Conservation (phyloP, 2,113 vertebrate genomes). For the Chionomys nivalis region DNA sequence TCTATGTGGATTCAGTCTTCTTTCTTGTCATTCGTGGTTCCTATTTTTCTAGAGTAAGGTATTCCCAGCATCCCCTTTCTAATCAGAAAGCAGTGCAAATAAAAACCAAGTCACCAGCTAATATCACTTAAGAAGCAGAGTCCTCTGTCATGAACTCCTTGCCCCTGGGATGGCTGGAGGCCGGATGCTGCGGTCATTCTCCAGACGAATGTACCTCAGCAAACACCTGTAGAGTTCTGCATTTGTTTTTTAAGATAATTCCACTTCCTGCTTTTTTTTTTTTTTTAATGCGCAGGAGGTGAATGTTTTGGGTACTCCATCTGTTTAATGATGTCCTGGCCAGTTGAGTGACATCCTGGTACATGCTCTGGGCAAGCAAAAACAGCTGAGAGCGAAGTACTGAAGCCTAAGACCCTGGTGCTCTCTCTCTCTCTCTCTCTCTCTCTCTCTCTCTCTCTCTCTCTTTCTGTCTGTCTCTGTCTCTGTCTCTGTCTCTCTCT, state of each 20-base stretch:
- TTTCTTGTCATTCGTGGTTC: not conserved
- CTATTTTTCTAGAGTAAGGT: constrained; percentile 5
- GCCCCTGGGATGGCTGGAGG: not conserved
- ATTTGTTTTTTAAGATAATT: not conserved
- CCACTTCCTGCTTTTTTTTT: not conserved
- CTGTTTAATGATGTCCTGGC: not conserved
- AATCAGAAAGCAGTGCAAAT: not conserved
- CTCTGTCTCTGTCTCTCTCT: too few relatives aligned
- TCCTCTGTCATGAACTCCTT: not conserved
- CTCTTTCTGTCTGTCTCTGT: too few relatives aligned
- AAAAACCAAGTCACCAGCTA: not conserved
- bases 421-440: too few relatives aligned
- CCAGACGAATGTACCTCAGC: not conserved
- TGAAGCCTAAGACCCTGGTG: not conserved
- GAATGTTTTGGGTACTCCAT: not conserved
- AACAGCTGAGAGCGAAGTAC: not conserved
- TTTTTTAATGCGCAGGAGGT: not conserved
- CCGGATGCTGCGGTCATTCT: not conserved
- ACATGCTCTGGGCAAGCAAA: not conserved
- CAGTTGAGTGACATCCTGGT: not conserved
- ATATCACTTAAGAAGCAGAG: not conserved
- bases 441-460: too few relatives aligned
- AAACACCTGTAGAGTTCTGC: not conserved
- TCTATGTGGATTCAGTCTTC: constrained; percentile 1
- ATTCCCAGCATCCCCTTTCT: not conserved